Evolutionary conservation across 2,797 vertebrate genomes (phyloP).

Genomic region (Anableps anableps): DNA sequence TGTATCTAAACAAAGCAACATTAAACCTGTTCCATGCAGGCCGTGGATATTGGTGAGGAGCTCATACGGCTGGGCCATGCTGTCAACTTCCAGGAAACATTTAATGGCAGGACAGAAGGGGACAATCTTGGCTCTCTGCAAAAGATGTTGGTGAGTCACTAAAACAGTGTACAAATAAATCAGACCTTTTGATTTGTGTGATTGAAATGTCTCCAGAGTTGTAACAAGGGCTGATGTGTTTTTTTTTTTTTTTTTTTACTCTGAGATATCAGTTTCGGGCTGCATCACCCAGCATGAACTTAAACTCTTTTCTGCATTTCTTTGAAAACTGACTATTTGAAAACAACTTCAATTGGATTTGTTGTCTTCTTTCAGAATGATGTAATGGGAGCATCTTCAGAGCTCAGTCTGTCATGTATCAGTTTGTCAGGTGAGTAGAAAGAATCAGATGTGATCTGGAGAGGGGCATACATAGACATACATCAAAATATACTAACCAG

Average conservation of each 20-base stretch:
- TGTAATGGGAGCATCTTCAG: conserved; percentile 76
- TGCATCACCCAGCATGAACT: neutral
- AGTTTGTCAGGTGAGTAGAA: conserved; percentile 83
- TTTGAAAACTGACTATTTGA: neutral
- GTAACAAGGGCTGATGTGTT: neutral
- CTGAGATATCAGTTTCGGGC: neutral
- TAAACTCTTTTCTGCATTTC: neutral
- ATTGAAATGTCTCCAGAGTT: neutral
- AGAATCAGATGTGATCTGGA: neutral
- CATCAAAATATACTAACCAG: neutral
- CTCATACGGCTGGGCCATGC: conserved; percentile 84
- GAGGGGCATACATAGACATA: neutral
- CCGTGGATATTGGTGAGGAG: conserved; percentile 86
- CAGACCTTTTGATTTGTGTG: too few relatives aligned
- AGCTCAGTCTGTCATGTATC: conserved; percentile 83
- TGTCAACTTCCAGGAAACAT: conserved; percentile 69
- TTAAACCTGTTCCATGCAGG: conserved; percentile 62
- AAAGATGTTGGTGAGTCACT: conserved; percentile 78
- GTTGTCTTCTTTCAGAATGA: conserved; percentile 72
- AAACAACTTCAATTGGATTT: neutral
- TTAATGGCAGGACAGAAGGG: conserved; percentile 53
- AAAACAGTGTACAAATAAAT: neutral
- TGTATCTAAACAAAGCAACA: neutral
- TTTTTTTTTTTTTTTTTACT: neutral
- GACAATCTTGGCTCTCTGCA: conserved; percentile 66